phyloP scores from a whole-genome alignment of 2,113 vertebrate species.

The Vireo altiloquus region DNA sequence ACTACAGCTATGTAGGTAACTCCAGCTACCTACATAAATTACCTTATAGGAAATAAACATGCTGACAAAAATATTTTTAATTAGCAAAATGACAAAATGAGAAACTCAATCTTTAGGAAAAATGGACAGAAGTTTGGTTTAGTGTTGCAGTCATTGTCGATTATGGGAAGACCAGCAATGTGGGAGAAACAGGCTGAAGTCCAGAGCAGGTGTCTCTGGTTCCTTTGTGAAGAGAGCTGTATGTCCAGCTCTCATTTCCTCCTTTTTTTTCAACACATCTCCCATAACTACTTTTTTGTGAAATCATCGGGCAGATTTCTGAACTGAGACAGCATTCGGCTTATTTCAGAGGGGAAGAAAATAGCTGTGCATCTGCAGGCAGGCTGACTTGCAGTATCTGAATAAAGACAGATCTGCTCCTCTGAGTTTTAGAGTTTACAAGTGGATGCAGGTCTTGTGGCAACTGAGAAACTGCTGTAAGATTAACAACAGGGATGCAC shows the following conservation, averaged over 20 bases:
- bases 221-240: not conserved
- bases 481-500: not conserved
- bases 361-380: not conserved
- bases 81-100: not conserved
- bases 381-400: not conserved
- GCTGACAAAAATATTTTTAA: not conserved
- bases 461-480: not conserved
- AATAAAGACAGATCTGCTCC: not conserved
- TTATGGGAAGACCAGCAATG: not conserved
- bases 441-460: not conserved
- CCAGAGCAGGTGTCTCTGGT: not conserved
- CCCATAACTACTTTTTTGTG: not conserved
- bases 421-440: not conserved
- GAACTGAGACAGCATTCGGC: not conserved
- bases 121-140: not conserved
- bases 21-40: not conserved
- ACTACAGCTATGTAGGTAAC: not conserved
- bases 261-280: not conserved
- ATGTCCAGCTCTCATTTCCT: not conserved
- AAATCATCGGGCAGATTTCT: not conserved
- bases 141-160: not conserved
- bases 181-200: not conserved
- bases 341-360: not conserved
- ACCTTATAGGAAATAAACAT: not conserved
- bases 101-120: not conserved